Evolutionary conservation across 2,888 invertebrate species (phyloP).

Genomic region (Nineta flava): DNA sequence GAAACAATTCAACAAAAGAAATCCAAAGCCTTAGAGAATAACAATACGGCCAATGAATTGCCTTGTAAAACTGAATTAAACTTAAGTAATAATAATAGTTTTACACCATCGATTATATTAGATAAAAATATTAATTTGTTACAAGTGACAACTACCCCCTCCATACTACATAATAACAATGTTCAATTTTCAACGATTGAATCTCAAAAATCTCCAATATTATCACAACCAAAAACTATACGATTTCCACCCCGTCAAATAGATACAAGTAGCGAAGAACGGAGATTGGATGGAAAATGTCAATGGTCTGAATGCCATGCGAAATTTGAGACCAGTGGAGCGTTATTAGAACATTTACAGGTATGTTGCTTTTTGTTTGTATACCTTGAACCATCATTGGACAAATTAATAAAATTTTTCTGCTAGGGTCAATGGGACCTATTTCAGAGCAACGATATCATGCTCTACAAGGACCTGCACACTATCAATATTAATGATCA

Average conservation of each 20-base stretch:
- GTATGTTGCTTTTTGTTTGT: slow-evolving; percentile 26
- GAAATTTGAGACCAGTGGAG: slow-evolving; percentile 62
- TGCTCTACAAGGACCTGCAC: too few relatives aligned
- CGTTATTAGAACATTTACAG: slow-evolving; percentile 77
- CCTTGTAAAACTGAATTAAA: not conserved
- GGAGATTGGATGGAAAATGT: slow-evolving; percentile 35
- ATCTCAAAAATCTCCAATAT: slow-evolving; percentile 52
- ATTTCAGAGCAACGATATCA: too few relatives aligned
- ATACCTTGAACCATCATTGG: not conserved
- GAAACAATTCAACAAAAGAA: slow-evolving; percentile 13
- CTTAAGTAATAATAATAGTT: not conserved
- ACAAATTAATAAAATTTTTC: too few relatives aligned
- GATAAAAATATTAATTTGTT: not conserved
- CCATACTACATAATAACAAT: too few relatives aligned
- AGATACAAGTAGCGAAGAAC: slow-evolving; percentile 21
- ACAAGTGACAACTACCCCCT: not conserved
- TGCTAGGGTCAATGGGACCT: too few relatives aligned
- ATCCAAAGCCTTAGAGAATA: not conserved
- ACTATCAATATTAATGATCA: too few relatives aligned
- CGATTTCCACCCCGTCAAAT: slow-evolving; percentile 52
- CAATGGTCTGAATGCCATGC: slow-evolving; percentile 71
- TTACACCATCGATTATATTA: not conserved
- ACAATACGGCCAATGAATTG: not conserved
- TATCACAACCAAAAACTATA: slow-evolving; percentile 68
- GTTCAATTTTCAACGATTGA: slow-evolving; percentile 11